These are phyloP conservation scores for Tinamus major DNA, from an alignment of 2,797 vertebrate genomes.

Conservation along the genomic window DNA sequence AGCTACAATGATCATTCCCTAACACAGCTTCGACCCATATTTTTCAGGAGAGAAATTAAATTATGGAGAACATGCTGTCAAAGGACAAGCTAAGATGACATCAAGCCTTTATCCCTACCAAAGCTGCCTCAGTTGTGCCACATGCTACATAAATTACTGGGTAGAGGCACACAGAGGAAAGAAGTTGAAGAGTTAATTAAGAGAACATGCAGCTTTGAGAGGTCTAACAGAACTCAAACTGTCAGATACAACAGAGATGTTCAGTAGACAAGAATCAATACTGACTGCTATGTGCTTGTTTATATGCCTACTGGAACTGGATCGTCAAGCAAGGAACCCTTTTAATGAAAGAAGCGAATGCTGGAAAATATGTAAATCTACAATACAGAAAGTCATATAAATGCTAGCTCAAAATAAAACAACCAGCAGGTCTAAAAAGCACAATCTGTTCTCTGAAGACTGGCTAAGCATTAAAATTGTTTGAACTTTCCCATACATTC, in stretches of 20 bases:
- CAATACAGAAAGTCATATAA: fast-evolving
- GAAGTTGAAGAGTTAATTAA: not conserved
- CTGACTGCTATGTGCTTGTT: not conserved
- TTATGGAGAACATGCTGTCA: fast-evolving
- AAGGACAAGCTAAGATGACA: not conserved
- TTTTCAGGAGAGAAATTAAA: not conserved
- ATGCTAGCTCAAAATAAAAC: not conserved
- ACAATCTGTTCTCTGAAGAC: fast-evolving
- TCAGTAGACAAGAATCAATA: not conserved
- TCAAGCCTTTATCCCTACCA: not conserved
- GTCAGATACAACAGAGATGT: not conserved
- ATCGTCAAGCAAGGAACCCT: not conserved
- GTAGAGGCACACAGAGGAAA: not conserved
- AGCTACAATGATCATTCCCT: fast-evolving
- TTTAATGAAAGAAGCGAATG: not conserved
- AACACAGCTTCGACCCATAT: not conserved
- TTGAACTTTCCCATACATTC: not conserved
- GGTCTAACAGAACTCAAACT: not conserved
- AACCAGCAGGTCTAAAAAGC: not conserved
- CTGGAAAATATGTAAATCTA: fast-evolving
- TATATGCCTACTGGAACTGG: not conserved
- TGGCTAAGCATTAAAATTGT: not conserved
- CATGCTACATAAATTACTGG: not conserved
- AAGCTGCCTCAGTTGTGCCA: not conserved
- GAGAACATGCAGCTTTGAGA: not conserved